phyloP scores from a whole-genome alignment of 2,797 vertebrate genomes.

The Xiphorhynchus erythropygius region DNA sequence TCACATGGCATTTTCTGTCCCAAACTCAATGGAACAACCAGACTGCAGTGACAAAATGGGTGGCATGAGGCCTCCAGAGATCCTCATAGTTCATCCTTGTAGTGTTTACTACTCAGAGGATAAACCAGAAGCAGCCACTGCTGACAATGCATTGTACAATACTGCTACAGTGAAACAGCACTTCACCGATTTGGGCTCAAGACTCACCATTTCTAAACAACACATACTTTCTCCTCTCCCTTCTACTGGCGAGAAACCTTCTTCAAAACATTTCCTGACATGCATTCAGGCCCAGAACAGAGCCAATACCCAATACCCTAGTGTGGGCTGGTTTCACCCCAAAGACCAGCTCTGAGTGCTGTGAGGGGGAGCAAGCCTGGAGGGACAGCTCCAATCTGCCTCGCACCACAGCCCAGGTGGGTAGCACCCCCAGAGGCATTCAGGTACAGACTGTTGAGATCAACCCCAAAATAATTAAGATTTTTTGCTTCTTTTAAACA shows the following conservation, averaged over 20 bases:
- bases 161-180: neutral
- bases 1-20: neutral
- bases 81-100: neutral
- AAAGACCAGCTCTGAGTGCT: too few relatives aligned
- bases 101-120: neutral
- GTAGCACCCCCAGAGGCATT: neutral
- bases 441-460: neutral
- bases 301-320: neutral
- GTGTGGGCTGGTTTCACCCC: neutral
- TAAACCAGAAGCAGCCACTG: neutral
- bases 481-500: neutral
- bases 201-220: neutral
- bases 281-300: rapidly evolving
- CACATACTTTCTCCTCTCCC: neutral
- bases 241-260: neutral
- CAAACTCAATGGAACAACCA: neutral
- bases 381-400: neutral
- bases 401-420: rapidly evolving
- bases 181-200: neutral
- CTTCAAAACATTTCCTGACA: neutral
- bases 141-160: neutral
- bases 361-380: neutral
- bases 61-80: neutral
- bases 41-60: neutral
- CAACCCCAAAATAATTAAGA: neutral